phyloP scores from a whole-genome alignment of 2,888 invertebrate species.

The Pheosia gnoma region DNA sequence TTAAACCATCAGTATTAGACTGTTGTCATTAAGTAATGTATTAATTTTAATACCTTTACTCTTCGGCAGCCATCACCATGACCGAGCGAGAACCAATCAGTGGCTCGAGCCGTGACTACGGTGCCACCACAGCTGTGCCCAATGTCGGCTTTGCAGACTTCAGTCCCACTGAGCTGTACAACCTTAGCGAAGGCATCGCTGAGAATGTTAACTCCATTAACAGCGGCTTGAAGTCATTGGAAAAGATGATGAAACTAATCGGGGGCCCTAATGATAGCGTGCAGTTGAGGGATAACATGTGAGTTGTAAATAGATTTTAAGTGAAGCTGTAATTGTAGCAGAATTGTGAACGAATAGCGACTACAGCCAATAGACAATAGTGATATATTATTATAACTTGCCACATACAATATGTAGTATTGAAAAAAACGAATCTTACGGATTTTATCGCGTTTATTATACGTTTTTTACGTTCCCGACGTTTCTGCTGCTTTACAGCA shows the following conservation, averaged over 20 bases:
- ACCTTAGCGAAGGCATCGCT: slow-evolving; percentile 91
- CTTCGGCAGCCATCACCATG: slow-evolving; percentile 48
- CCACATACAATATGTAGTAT: too few species aligned
- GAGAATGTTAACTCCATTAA: slow-evolving; percentile 92
- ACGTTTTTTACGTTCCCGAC: too few species aligned
- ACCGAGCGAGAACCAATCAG: slow-evolving; percentile 72
- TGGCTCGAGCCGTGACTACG: slow-evolving; percentile 71
- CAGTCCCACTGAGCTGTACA: slow-evolving; percentile 90
- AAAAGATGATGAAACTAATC: slow-evolving; percentile 89
- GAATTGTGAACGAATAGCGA: neutral
- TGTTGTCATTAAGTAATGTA: too few species aligned
- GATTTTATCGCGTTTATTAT: too few species aligned
- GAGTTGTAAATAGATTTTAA: slow-evolving; percentile 26
- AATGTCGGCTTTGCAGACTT: slow-evolving; percentile 88
- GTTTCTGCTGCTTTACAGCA: too few species aligned
- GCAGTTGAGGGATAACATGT: slow-evolving; percentile 75
- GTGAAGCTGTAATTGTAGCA: neutral
- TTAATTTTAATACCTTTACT: too few species aligned
- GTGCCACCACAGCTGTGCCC: slow-evolving; percentile 82
- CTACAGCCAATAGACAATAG: too few species aligned
- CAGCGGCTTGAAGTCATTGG: slow-evolving; percentile 88
- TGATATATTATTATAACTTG: too few species aligned
- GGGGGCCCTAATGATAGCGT: slow-evolving; percentile 90
- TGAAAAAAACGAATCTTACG: too few species aligned
- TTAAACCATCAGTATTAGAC: too few species aligned